phyloP scores from a whole-genome alignment of 2,888 invertebrate species.

The Microchrysa polita region DNA sequence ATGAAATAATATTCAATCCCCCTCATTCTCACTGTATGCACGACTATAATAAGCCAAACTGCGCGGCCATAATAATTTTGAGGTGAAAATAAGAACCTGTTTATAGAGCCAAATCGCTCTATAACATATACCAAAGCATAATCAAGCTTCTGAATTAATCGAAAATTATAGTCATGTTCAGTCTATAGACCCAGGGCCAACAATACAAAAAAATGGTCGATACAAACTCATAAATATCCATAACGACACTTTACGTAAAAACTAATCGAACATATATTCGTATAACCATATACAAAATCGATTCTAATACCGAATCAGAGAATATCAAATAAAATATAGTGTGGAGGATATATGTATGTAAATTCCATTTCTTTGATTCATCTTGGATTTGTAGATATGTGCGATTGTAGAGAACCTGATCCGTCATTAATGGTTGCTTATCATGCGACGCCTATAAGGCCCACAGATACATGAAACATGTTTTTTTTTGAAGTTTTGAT shows the following conservation, averaged over 20 bases:
- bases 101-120: not conserved
- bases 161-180: not conserved
- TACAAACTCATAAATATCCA: not conserved
- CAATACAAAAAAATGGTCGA: not conserved
- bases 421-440: not conserved
- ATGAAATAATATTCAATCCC: no score
- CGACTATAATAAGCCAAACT: no score
- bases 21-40: no score
- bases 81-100: not conserved
- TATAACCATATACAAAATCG: no score
- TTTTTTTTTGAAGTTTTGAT: no score
- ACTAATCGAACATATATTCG: no score
- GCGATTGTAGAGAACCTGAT: not conserved
- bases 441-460: constrained; percentile 12
- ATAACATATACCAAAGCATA: no score
- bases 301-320: no score
- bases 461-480: not conserved
- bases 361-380: constrained; percentile 1
- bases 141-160: constrained; percentile 11
- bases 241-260: no score
- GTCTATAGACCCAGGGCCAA: not conserved
- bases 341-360: no score
- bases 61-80: constrained; percentile 1
- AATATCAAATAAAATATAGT: no score
- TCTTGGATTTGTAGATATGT: not conserved